Evolutionary conservation across 2,113 vertebrate genomes (phyloP), one percentile per base, ranked within the genome.

Genomic region (Aleadryas rufinucha): DNA sequence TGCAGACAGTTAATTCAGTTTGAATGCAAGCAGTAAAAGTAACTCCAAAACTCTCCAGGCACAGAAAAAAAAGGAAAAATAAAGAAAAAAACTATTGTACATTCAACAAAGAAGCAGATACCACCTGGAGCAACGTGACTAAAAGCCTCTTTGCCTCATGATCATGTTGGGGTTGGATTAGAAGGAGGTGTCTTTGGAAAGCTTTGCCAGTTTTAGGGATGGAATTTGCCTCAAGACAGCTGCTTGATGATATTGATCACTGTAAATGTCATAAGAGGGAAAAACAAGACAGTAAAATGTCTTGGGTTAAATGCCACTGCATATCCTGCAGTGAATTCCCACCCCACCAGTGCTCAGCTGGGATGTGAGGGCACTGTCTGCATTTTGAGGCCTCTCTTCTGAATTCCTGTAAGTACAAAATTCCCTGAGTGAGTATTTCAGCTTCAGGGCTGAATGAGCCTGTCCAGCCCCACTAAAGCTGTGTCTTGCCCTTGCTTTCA

Each of bases 1-100:
- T 60, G 9, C n/a, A n/a, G 26, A 19, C 21, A 78, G 33, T 45
- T 70, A 56, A 71, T 64, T 71, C 27, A 41, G 24, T 44, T 75
- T 24, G 49, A 68, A 81, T 37, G 16, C 6, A 82, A 33, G 27
- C 64, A 75, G 20, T 19, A 45, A 78, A 78, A 64, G 22, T 20
- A 76, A 61, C 24, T 72, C 26, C 11, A 44, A 72, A 93, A 85
- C 7, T 63, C 7, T 27, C 9, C 10, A 71, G 6, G 1, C 9
- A 27, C 31, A n/a, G 9, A 4, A n/a, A 33, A 42, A 33, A 6
- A 26, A 3, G 5, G 7, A 2, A 2, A 22, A 16, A 35, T 31
- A 59, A 35, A 15, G 5, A 31, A 26, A 19, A 26, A 20, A 18
- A 8, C 3, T 15, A 5, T 20, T 69, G 7, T 24, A 7, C 39